phyloP scores from a whole-genome alignment of 2,888 invertebrate genomes.

The Meiosimyza decipiens region DNA sequence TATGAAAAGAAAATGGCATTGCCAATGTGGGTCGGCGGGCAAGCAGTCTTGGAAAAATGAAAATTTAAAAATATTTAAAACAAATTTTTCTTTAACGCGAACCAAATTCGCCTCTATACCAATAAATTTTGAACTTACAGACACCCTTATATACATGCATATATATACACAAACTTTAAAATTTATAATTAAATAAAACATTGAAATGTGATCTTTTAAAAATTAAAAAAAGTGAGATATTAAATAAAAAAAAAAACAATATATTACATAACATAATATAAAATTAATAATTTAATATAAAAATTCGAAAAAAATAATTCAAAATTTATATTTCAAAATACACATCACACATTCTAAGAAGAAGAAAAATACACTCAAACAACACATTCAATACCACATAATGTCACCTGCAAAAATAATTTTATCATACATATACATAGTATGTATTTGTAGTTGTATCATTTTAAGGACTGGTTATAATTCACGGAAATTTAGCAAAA shows the following conservation, averaged over 20 bases:
- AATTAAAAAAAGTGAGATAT: constrained; percentile 36
- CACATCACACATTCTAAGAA: constrained; percentile 47
- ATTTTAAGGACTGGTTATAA: constrained; percentile 67
- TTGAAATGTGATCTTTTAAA: constrained; percentile 38
- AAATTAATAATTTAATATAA: constrained; percentile 9
- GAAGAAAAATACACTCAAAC: constrained; percentile 40
- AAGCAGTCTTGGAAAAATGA: too few species aligned
- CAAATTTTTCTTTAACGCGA: too few species aligned
- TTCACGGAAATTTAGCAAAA: constrained; percentile 60
- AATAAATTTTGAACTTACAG: constrained; percentile 14
- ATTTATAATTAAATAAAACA: constrained; percentile 38
- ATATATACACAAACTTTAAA: constrained; percentile 1
- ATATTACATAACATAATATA: neutral
- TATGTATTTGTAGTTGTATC: constrained; percentile 49
- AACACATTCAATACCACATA: constrained; percentile 1
- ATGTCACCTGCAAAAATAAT: neutral
- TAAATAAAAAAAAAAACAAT: constrained; percentile 11
- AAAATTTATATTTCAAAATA: constrained; percentile 38
- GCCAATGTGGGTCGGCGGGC: too few species aligned
- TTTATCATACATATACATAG: neutral
- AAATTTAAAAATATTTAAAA: too few species aligned
- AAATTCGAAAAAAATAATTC: constrained; percentile 29
- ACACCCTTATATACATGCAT: neutral
- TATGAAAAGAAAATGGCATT: too few species aligned
- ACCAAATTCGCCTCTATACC: constrained; percentile 40